Evolutionary conservation across 2,113 vertebrate species (phyloP).

Genomic region (Etheostoma spectabile): DNA sequence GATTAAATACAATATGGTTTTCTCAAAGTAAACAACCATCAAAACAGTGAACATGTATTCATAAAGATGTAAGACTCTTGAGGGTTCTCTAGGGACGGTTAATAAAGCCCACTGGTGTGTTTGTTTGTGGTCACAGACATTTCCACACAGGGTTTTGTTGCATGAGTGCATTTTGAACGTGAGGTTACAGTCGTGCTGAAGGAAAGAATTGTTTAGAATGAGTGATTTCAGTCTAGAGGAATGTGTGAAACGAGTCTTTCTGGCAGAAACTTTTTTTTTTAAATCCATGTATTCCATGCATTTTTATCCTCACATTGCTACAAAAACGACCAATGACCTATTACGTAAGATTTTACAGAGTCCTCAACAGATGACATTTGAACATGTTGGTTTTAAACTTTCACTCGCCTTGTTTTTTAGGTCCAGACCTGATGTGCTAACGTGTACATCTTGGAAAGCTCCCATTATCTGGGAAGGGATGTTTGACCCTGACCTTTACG

Average conservation of each 20-base stretch:
- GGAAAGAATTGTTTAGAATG: background rate
- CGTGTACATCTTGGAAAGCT: conserved; percentile 85
- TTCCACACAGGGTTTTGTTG: background rate
- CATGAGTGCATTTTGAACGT: background rate
- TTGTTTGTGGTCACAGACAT: too few relatives aligned
- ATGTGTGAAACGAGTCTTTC: background rate
- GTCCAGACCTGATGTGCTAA: conserved; percentile 79
- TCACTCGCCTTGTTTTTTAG: conserved; percentile 38
- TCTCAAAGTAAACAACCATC: too few relatives aligned
- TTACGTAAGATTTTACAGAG: background rate
- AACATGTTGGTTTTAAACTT: too few relatives aligned
- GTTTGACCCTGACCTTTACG: conserved; percentile 76
- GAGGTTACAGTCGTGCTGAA: background rate
- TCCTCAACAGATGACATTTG: background rate
- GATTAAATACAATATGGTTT: too few relatives aligned
- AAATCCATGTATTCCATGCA: background rate
- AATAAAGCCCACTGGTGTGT: background rate
- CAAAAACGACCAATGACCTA: background rate
- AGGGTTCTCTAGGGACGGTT: too few relatives aligned
- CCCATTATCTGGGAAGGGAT: conserved; percentile 87
- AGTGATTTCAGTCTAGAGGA: background rate
- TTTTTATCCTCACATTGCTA: background rate
- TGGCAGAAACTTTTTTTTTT: background rate
- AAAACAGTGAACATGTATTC: too few relatives aligned
- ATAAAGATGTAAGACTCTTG: too few relatives aligned